These are phyloP conservation scores for Conus betulinus DNA, from an alignment of 1,140 invertebrate species.

Conservation along the genomic window DNA sequence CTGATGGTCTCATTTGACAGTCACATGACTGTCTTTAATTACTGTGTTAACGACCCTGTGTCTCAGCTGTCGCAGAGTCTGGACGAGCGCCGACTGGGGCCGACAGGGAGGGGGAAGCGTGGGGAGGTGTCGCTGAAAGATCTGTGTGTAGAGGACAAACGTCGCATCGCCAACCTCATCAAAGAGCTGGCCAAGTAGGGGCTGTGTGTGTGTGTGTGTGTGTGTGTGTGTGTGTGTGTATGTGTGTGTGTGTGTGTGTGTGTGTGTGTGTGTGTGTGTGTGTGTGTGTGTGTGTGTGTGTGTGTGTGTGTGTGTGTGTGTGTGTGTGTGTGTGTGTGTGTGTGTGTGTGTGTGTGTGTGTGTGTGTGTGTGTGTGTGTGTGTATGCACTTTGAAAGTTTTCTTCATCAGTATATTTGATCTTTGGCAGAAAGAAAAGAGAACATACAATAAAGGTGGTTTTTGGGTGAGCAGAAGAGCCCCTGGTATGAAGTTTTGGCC, in stretches of 20 bases:
- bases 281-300: background rate
- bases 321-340: conserved; percentile 16
- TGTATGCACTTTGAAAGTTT: conserved; percentile 16
- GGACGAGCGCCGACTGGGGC: conserved; percentile 7
- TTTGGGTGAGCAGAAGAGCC: too few species aligned
- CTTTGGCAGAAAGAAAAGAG: too few species aligned
- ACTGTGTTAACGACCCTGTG: background rate
- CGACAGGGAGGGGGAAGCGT: background rate
- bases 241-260: conserved; percentile 30
- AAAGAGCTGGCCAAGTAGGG: conserved; percentile 65
- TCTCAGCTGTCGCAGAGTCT: conserved; percentile 33
- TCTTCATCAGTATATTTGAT: too few species aligned
- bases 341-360: background rate
- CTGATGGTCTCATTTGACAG: background rate
- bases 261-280: conserved; percentile 6
- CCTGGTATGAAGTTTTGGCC: too few species aligned
- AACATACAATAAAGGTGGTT: too few species aligned
- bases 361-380: conserved; percentile 9
- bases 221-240: conserved; percentile 29
- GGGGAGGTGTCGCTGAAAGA: conserved; percentile 54
- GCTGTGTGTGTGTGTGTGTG: conserved; percentile 18
- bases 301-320: background rate
- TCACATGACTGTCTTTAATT: background rate
- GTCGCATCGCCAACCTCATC: conserved; percentile 63
- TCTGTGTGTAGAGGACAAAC: conserved; percentile 66